Conservation (phyloP, 2,797 vertebrate species). For the Microctenopoma stevenorrisi region DNA sequence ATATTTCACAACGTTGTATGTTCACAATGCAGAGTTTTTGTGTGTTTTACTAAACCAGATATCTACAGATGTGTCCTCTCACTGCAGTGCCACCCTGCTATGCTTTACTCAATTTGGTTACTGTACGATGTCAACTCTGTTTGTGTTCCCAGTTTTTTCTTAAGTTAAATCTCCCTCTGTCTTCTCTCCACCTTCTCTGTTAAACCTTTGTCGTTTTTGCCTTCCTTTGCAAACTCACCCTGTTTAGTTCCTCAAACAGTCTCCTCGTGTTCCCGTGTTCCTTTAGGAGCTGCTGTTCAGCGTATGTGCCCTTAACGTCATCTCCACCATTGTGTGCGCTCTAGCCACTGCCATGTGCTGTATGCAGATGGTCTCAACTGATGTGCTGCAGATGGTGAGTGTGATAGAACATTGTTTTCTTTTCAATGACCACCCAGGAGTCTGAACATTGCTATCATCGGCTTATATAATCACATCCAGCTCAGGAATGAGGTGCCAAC, state of each 20-base stretch:
- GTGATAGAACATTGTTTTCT: constrained; percentile 41
- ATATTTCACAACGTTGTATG: constrained; percentile 6
- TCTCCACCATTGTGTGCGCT: constrained; percentile 98
- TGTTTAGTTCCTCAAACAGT: constrained; percentile 52
- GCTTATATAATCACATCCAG: constrained; percentile 40
- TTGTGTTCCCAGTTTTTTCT: constrained; percentile 21
- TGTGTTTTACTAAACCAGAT: constrained; percentile 12
- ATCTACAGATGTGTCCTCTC: constrained; percentile 9
- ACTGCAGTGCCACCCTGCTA: constrained; percentile 17
- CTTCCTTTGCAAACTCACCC: constrained; percentile 8
- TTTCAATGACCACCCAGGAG: constrained; percentile 32
- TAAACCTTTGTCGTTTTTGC: neutral
- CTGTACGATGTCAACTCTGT: constrained; percentile 20
- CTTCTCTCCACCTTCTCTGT: constrained; percentile 8
- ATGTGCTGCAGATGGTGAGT: constrained; percentile 98
- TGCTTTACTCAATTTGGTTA: constrained; percentile 28
- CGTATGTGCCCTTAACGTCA: constrained; percentile 96
- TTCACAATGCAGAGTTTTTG: neutral
- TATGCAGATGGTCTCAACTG: constrained; percentile 99
- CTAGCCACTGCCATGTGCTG: constrained; percentile 99
- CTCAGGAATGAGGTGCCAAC: constrained; percentile 15
- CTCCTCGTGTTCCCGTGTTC: constrained; percentile 49
- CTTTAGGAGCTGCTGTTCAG: constrained; percentile 96
- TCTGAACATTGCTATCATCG: constrained; percentile 37
- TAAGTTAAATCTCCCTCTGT: constrained; percentile 1